phyloP scores from a whole-genome alignment of 2,888 invertebrate genomes.

The Conus canariensis region DNA sequence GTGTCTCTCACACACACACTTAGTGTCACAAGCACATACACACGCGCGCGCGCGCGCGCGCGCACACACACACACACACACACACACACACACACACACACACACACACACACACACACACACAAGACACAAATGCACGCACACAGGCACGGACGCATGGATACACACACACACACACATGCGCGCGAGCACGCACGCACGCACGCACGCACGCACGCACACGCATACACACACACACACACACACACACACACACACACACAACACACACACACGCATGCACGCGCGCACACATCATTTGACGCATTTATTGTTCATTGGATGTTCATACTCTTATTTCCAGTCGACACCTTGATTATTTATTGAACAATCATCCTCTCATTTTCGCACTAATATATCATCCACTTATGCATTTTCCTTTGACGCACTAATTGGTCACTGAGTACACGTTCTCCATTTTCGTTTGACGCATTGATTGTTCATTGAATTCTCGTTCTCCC shows the following conservation, averaged over 20 bases:
- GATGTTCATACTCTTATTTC: too few species aligned
- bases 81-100: background rate
- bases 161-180: background rate
- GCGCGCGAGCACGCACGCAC: background rate
- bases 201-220: background rate
- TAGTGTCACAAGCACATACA: background rate
- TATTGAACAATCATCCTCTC: too few species aligned
- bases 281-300: background rate
- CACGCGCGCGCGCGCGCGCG: background rate
- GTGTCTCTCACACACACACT: background rate
- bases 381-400: too few species aligned
- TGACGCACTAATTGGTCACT: too few species aligned
- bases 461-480: too few species aligned
- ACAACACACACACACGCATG: background rate
- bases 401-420: too few species aligned
- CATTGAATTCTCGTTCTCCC: too few species aligned
- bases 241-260: conserved; percentile 34
- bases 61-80: background rate
- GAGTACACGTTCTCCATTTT: too few species aligned
- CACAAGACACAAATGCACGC: background rate
- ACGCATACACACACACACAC: background rate
- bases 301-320: too few species aligned
- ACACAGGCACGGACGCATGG: background rate
- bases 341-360: too few species aligned
- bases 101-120: background rate